Conservation (phyloP, 2,888 invertebrate species). For the Cybosia mesomella region DNA sequence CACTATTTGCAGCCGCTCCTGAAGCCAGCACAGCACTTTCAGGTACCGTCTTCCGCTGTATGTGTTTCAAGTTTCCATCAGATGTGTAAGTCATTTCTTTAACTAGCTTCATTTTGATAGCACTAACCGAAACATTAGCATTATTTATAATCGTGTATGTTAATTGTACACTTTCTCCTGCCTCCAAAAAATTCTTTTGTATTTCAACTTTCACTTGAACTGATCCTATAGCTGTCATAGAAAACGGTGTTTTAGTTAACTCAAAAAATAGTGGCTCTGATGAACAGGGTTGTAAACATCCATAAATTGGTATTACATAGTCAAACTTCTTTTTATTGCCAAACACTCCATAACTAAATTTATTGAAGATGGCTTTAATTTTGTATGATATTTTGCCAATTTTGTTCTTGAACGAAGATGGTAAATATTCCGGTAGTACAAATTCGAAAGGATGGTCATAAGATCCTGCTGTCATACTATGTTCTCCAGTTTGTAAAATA, state of each 20-base stretch:
- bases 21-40: conserved; percentile 15
- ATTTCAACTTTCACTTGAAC: conserved; percentile 39
- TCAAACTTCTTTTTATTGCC: too few relatives aligned
- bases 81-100: conserved; percentile 38
- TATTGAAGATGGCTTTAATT: too few relatives aligned
- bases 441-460: too few relatives aligned
- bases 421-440: too few relatives aligned
- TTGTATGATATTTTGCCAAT: too few relatives aligned
- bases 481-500: too few relatives aligned
- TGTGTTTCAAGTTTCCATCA: conserved; percentile 26
- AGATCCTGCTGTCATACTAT: too few relatives aligned
- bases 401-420: too few relatives aligned
- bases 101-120: conserved; percentile 40
- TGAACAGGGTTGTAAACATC: conserved; percentile 27
- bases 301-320: conserved; percentile 39
- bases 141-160: conserved; percentile 40
- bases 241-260: conserved; percentile 43
- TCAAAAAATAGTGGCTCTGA: conserved; percentile 35
- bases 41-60: conserved; percentile 19
- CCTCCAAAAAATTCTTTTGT: conserved; percentile 25
- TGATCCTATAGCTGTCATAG: conserved; percentile 31
- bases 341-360: too few relatives aligned
- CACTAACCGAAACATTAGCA: conserved; percentile 34
- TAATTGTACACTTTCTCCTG: conserved; percentile 20
- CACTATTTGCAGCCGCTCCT: conserved; percentile 32